Evolutionary conservation across 1,140 invertebrate genomes (phyloP).

Genomic region (Monochamus saltuarius): DNA sequence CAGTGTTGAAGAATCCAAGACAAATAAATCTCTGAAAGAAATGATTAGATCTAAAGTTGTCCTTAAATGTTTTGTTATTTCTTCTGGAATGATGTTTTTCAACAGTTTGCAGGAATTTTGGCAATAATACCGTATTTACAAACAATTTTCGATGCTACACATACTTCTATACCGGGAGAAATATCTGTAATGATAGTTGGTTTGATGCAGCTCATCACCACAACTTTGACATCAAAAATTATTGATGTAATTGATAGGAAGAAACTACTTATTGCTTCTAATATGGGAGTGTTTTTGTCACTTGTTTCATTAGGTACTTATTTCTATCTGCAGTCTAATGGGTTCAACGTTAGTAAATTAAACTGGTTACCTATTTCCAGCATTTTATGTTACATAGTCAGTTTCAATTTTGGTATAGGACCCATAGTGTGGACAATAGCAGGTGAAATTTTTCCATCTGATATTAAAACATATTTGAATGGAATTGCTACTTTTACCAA

Average conservation of each 20-base stretch:
- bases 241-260: conserved; percentile 76
- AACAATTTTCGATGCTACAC: conserved; percentile 69
- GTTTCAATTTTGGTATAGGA: conserved; percentile 63
- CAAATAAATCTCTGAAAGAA: conserved; percentile 10
- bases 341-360: conserved; percentile 30
- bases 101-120: conserved; percentile 84
- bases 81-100: conserved; percentile 82
- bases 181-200: conserved; percentile 74
- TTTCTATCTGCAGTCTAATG: conserved; percentile 43
- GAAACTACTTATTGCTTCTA: conserved; percentile 68
- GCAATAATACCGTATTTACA: conserved; percentile 81
- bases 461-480: conserved; percentile 72
- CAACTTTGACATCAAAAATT: conserved; percentile 67
- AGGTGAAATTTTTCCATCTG: conserved; percentile 77
- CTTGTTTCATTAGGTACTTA: conserved; percentile 39
- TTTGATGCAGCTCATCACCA: conserved; percentile 73
- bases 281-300: conserved; percentile 57
- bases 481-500: conserved; percentile 72
- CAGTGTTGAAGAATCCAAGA: conserved; percentile 41
- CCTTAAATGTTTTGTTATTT: conserved; percentile 65
- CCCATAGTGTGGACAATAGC: conserved; percentile 82
- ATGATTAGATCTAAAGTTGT: conserved; percentile 48
- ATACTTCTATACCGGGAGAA: conserved; percentile 57
- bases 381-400: conserved; percentile 39
- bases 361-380: conserved; percentile 44